Evolutionary conservation across 1,140 invertebrate species (phyloP).

Genomic region (Bicyclus anynana): DNA sequence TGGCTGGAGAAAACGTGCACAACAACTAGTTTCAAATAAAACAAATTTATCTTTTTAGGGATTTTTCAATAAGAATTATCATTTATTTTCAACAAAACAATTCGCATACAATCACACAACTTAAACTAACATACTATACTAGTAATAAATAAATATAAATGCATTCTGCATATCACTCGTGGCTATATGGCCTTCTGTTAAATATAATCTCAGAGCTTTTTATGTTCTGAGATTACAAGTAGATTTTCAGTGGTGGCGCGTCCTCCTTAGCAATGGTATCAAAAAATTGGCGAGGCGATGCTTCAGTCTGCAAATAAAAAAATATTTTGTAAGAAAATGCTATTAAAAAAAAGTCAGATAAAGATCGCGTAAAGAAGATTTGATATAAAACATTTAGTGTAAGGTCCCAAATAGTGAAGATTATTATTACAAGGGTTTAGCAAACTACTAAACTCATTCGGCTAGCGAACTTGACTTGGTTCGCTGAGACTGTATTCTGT

Average conservation of each 20-base stretch:
- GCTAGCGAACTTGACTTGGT: no score
- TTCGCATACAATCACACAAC: slow-evolving; percentile 40
- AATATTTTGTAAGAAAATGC: background rate
- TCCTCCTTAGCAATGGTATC: slow-evolving; percentile 54
- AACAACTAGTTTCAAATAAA: background rate
- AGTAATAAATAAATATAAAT: slow-evolving; percentile 50
- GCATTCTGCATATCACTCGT: slow-evolving; percentile 55
- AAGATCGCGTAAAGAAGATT: no score
- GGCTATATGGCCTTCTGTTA: slow-evolving; percentile 15
- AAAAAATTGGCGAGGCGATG: slow-evolving; percentile 54
- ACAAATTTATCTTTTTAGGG: slow-evolving; percentile 41
- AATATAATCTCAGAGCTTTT: no score
- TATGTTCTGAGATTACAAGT: slow-evolving; percentile 3
- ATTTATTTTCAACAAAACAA: slow-evolving; percentile 74
- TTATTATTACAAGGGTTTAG: no score
- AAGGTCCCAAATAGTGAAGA: no score
- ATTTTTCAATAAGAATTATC: slow-evolving; percentile 73
- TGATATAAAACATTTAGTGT: no score
- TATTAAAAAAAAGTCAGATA: no score
- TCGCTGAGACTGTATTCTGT: no score
- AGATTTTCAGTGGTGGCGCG: slow-evolving; percentile 44
- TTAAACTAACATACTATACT: slow-evolving; percentile 28
- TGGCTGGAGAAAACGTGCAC: background rate
- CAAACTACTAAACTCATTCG: no score
- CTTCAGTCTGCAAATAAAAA: slow-evolving; percentile 59